Percentiles rank a stretch among this genome's conserved stretches.
Conservation (phyloP, 1,140 invertebrate species). For the Condylostylus longicornis region DNA sequence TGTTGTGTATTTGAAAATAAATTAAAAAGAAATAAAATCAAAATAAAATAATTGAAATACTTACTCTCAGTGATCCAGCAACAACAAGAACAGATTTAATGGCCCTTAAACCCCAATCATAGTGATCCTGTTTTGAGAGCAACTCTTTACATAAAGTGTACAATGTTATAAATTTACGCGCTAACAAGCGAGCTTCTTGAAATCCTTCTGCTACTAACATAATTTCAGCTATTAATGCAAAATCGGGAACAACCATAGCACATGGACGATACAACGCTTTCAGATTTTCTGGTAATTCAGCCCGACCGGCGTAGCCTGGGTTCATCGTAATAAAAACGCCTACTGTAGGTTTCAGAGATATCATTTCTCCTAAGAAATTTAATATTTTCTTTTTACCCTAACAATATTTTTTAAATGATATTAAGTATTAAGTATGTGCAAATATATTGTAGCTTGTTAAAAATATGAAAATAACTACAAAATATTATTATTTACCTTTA, state of each 20-base stretch:
- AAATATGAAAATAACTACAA: background rate
- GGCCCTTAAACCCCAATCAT: slow-evolving; percentile 85
- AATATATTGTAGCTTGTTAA: background rate
- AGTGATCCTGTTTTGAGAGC: slow-evolving; percentile 85
- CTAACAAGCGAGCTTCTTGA: slow-evolving; percentile 67
- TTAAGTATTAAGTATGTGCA: background rate
- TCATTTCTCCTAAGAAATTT: slow-evolving; percentile 69
- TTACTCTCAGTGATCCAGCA: slow-evolving; percentile 62
- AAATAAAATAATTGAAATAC: slow-evolving; percentile 2
- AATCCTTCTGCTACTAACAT: slow-evolving; percentile 90
- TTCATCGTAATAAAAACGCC: slow-evolving; percentile 95
- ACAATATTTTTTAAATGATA: background rate
- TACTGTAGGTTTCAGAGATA: slow-evolving; percentile 58
- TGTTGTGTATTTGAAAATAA: background rate
- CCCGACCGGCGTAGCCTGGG: slow-evolving; percentile 70
- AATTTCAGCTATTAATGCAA: slow-evolving; percentile 85
- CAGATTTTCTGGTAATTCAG: slow-evolving; percentile 47
- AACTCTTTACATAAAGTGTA: slow-evolving; percentile 78
- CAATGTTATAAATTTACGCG: slow-evolving; percentile 82
- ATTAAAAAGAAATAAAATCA: slow-evolving; percentile 1
- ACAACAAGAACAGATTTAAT: slow-evolving; percentile 88
- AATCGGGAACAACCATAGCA: slow-evolving; percentile 89
- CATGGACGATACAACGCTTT: slow-evolving; percentile 49
- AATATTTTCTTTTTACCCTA: slow-evolving; percentile 56
- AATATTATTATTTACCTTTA: slow-evolving; percentile 36